A percentile compares a stretch with the other conserved stretches of the same genome.
Evolutionary conservation across 2,888 invertebrate species (phyloP).

Genomic region (Lomographa bimaculata): DNA sequence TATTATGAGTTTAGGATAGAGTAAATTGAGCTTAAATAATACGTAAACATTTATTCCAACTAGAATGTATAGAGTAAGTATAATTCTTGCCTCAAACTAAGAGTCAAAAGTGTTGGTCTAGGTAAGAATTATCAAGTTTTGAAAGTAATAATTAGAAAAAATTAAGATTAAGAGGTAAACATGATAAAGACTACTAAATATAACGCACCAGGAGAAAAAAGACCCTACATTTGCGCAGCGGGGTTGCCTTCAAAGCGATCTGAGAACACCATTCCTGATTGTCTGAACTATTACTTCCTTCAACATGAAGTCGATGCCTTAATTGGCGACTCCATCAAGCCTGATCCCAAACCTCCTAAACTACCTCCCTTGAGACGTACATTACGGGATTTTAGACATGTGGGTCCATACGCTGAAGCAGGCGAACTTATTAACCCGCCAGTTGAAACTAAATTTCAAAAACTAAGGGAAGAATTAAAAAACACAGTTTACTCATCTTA

Average conservation of each 20-base stretch:
- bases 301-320: conserved; percentile 53
- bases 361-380: conserved; percentile 33
- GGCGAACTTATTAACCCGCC: conserved; percentile 42
- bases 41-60: too few species aligned
- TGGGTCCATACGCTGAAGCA: conserved; percentile 34
- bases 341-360: conserved; percentile 27
- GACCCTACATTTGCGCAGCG: conserved; percentile 44
- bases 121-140: too few species aligned
- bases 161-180: too few species aligned
- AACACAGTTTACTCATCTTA: conserved; percentile 42
- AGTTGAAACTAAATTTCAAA: conserved; percentile 42
- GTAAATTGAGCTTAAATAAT: too few species aligned
- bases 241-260: conserved; percentile 40
- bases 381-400: conserved; percentile 37
- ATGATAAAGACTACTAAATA: too few species aligned
- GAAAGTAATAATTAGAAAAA: too few species aligned
- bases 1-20: too few species aligned
- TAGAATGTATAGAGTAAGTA: too few species aligned
- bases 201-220: too few species aligned
- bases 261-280: conserved; percentile 25
- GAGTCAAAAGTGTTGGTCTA: too few species aligned
- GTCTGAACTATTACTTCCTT: conserved; percentile 38
- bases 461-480: conserved; percentile 44
- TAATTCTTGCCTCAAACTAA: too few species aligned
- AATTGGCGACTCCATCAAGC: conserved; percentile 41